A percentile compares a stretch with the other conserved stretches of the same genome.
Evolutionary conservation across 2,113 vertebrate genomes (phyloP).

Genomic region (Toxostoma redivivum): DNA sequence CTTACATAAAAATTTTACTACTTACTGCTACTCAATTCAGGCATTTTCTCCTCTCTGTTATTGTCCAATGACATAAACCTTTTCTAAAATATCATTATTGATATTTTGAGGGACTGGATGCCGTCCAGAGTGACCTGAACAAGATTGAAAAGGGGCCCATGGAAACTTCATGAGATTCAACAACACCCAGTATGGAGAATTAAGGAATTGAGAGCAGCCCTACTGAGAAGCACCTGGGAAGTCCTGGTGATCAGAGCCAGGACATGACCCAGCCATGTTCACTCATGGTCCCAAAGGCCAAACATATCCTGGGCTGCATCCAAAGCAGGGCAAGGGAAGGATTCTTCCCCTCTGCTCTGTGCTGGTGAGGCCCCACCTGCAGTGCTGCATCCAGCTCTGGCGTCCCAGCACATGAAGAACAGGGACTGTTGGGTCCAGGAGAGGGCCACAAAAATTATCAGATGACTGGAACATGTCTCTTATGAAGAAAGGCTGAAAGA

Average conservation of each 20-base stretch:
- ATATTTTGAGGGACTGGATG: not conserved
- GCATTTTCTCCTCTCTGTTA: not conserved
- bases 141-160: not conserved
- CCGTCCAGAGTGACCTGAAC: not conserved
- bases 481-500: not conserved
- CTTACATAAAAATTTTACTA: not conserved
- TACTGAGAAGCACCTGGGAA: not conserved
- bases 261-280: not conserved
- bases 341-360: not conserved
- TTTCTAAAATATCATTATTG: not conserved
- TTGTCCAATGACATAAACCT: not conserved
- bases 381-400: not conserved
- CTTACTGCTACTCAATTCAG: not conserved
- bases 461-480: not conserved
- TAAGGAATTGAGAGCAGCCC: not conserved
- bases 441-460: not conserved
- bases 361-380: accelerated
- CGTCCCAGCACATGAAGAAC: not conserved
- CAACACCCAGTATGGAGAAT: not conserved
- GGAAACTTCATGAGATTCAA: not conserved
- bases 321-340: not conserved
- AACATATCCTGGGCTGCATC: not conserved
- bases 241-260: not conserved
- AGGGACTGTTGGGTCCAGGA: not conserved
- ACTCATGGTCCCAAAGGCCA: not conserved